phyloP scores from a whole-genome alignment of 2,113 vertebrate species.

The Noturus placidus region DNA sequence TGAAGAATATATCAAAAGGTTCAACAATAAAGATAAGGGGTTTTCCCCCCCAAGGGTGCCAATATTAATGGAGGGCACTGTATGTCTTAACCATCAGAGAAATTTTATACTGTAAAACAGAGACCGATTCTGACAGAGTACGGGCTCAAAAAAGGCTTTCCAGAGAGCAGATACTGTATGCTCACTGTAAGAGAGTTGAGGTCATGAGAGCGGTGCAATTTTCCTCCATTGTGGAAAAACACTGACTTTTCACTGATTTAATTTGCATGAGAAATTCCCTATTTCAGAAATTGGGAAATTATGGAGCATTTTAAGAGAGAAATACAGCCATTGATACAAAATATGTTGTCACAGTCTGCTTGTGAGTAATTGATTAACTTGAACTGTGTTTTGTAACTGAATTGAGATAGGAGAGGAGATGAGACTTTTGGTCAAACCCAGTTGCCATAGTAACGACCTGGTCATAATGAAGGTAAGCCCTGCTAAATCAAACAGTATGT shows the following conservation, averaged over 20 bases:
- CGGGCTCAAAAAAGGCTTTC: not conserved
- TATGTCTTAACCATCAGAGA: not conserved
- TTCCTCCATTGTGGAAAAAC: not conserved
- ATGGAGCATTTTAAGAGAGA: not conserved
- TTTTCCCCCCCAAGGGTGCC: too few relatives aligned
- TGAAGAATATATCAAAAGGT: too few relatives aligned
- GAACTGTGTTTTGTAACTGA: not conserved
- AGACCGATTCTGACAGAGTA: not conserved
- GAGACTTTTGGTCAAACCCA: not conserved
- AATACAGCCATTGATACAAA: not conserved
- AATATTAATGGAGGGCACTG: too few relatives aligned
- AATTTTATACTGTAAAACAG: not conserved
- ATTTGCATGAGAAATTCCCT: not conserved
- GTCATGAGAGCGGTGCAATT: not conserved
- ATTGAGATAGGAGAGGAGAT: not conserved
- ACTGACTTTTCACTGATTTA: not conserved
- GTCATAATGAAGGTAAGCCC: not conserved
- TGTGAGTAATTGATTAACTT: not conserved
- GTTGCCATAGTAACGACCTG: conserved; percentile 1
- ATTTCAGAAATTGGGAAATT: not conserved
- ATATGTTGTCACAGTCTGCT: not conserved
- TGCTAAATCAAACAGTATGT: not conserved
- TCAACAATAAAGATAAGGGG: too few relatives aligned
- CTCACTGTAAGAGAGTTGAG: not conserved
- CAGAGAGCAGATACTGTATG: not conserved